Percentiles rank a stretch among this genome's conserved stretches.
These are phyloP conservation scores for Trinorchestia longiramus DNA, from an alignment of 1,140 invertebrate genomes.

Conservation along the genomic window DNA sequence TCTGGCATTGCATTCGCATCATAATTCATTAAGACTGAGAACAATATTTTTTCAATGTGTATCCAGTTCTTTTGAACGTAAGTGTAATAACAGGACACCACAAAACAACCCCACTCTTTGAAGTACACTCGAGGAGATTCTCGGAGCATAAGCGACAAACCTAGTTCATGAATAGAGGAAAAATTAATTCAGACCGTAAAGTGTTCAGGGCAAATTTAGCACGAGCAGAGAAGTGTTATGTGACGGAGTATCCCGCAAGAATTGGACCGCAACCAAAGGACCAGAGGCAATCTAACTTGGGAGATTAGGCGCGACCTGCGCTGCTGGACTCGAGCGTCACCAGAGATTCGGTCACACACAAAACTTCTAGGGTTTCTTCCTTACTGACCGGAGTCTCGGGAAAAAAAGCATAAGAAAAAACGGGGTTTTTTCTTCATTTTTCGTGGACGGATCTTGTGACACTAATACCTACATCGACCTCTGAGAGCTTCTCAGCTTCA, in stretches of 20 bases:
- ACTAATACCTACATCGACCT: background rate
- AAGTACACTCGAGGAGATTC: background rate
- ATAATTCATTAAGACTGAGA: no score
- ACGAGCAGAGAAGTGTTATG: background rate
- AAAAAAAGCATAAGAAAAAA: background rate
- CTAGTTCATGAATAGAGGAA: background rate
- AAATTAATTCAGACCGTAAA: background rate
- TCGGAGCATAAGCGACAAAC: background rate
- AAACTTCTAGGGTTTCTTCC: conserved; percentile 39
- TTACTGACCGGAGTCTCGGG: background rate
- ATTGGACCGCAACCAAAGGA: background rate
- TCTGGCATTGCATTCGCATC: no score
- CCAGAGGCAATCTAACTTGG: conserved; percentile 35
- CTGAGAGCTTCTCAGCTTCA: background rate
- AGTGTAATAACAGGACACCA: no score
- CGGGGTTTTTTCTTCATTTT: background rate
- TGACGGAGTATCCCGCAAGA: background rate
- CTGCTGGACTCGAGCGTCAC: background rate
- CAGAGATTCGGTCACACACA: conserved; percentile 36
- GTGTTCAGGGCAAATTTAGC: background rate
- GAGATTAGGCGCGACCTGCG: background rate
- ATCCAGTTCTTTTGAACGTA: no score
- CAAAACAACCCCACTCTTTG: no score
- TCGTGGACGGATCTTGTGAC: background rate
- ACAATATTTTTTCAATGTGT: no score